Evolutionary conservation across 2,888 invertebrate genomes (phyloP).

Genomic region (Gymnoscelis rufifasciata): DNA sequence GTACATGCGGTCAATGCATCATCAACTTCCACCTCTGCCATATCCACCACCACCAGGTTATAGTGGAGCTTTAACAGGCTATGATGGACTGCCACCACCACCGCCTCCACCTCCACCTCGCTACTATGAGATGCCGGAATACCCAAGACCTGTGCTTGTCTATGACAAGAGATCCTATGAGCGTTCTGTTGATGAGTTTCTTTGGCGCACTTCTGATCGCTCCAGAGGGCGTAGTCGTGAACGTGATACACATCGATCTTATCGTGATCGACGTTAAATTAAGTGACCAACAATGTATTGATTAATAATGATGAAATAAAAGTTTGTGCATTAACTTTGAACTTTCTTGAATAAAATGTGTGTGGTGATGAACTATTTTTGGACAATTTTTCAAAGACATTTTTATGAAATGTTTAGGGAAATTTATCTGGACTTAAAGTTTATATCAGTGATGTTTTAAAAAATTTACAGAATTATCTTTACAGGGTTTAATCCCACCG

Average conservation of each 20-base stretch:
- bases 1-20: constrained; percentile 93
- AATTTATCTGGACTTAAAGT: constrained; percentile 15
- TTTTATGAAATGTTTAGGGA: constrained; percentile 9
- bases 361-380: constrained; percentile 64
- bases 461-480: not conserved
- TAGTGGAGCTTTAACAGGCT: constrained; percentile 69
- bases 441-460: constrained; percentile 8
- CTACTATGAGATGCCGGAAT: constrained; percentile 86
- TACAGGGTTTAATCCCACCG: constrained; percentile 6
- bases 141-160: constrained; percentile 81
- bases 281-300: constrained; percentile 61
- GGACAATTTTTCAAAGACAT: constrained; percentile 36
- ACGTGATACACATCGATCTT: constrained; percentile 78
- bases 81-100: constrained; percentile 83
- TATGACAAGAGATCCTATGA: constrained; percentile 91
- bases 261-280: constrained; percentile 79
- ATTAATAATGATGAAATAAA: constrained; percentile 64
- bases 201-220: constrained; percentile 88
- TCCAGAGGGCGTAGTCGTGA: constrained; percentile 80
- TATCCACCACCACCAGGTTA: constrained; percentile 83
- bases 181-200: constrained; percentile 91
- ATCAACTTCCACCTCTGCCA: constrained; percentile 90
- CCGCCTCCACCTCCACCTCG: constrained; percentile 84
- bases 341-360: constrained; percentile 69
- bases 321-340: constrained; percentile 74